Evolutionary conservation across 2,797 vertebrate genomes (phyloP).

Genomic region (Pangasius krempfi): DNA sequence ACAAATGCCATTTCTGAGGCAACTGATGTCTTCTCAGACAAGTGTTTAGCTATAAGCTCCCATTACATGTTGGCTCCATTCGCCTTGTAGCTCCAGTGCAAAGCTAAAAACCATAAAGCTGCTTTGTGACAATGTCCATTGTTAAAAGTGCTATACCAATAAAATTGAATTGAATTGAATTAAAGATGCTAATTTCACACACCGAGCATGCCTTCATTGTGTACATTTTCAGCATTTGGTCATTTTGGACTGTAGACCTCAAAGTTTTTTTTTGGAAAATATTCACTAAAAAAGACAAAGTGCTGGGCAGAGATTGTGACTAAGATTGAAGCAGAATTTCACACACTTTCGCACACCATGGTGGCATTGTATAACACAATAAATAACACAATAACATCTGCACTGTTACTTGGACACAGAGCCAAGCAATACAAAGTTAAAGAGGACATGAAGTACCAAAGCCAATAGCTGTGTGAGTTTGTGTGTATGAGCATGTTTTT

Average conservation of each 20-base stretch:
- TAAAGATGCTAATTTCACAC: not conserved
- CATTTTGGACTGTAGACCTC: not conserved
- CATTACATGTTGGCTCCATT: not conserved
- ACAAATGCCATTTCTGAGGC: not conserved
- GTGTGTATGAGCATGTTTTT: not conserved
- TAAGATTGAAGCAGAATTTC: slow-evolving; percentile 30
- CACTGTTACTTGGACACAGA: slow-evolving; percentile 21
- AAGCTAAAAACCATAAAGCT: too few species aligned
- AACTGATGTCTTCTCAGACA: not conserved
- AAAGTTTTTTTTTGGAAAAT: not conserved
- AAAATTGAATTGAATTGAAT: too few species aligned
- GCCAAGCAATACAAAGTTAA: slow-evolving; percentile 37
- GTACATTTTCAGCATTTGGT: not conserved
- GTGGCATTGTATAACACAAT: slow-evolving; percentile 31
- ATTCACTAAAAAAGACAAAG: not conserved
- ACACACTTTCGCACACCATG: slow-evolving; percentile 20
- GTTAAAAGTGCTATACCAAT: too few species aligned
- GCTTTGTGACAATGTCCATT: too few species aligned
- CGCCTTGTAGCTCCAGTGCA: not conserved
- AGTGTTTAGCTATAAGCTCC: not conserved
- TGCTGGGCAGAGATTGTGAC: not conserved
- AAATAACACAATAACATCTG: slow-evolving; percentile 42
- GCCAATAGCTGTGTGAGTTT: not conserved
- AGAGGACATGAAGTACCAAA: not conserved
- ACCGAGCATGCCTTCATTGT: not conserved